phyloP scores from a whole-genome alignment of 2,888 invertebrate species.

The Opisthograptis luteolata region DNA sequence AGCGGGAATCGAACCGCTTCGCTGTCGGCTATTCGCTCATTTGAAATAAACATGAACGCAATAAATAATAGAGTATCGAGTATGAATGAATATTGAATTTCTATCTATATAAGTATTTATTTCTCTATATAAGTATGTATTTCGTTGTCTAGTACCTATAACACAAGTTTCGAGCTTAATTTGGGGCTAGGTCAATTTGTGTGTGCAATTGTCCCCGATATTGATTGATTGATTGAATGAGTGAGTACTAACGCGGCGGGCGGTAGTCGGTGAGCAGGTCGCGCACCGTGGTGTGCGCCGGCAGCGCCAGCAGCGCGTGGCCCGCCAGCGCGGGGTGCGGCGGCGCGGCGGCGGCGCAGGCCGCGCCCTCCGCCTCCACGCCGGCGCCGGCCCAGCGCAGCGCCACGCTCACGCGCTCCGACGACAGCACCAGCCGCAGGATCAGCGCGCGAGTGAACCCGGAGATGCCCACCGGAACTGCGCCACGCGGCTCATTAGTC shows the following conservation, averaged over 20 bases:
- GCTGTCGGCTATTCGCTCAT: too few species aligned
- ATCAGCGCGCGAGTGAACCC: slow-evolving; percentile 95
- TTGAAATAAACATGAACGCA: too few species aligned
- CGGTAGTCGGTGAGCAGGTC: slow-evolving; percentile 87
- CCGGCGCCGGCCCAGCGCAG: slow-evolving; percentile 80
- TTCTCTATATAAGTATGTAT: too few species aligned
- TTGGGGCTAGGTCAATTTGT: too few species aligned
- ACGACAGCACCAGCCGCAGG: slow-evolving; percentile 93
- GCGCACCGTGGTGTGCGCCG: slow-evolving; percentile 89
- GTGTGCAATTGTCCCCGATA: too few species aligned
- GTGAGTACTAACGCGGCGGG: slow-evolving; percentile 56
- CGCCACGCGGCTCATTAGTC: not conserved
- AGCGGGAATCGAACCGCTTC: too few species aligned
- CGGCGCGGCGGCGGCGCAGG: slow-evolving; percentile 83
- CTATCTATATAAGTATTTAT: too few species aligned
- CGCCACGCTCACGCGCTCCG: slow-evolving; percentile 92
- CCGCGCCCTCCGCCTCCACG: slow-evolving; percentile 87
- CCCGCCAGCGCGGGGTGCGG: slow-evolving; percentile 84
- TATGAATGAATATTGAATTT: too few species aligned
- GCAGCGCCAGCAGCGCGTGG: slow-evolving; percentile 89
- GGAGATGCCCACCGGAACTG: slow-evolving; percentile 86
- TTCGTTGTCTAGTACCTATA: too few species aligned
- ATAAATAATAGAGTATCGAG: too few species aligned
- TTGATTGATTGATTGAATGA: too few species aligned
- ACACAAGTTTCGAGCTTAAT: too few species aligned